phyloP scores from a whole-genome alignment of 2,797 vertebrate species.

The Aselliscus stoliczkanus region DNA sequence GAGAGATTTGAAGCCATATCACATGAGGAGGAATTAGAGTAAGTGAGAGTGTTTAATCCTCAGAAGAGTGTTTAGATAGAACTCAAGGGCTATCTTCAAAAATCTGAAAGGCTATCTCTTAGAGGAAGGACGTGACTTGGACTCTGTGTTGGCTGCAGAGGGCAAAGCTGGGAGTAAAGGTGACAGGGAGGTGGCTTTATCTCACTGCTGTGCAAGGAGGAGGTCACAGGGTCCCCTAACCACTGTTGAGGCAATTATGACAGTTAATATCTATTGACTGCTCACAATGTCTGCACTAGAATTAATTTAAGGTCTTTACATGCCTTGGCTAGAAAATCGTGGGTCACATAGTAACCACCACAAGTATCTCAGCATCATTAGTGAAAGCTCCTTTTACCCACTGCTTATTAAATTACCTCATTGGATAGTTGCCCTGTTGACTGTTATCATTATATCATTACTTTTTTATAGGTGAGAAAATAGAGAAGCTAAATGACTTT shows the following conservation, averaged over 20 bases:
- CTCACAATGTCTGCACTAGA: not conserved
- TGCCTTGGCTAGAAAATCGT: not conserved
- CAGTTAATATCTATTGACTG: not conserved
- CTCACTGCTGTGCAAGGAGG: not conserved
- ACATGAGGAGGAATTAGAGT: not conserved
- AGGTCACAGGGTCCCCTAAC: not conserved
- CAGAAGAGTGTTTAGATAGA: not conserved
- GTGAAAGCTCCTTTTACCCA: not conserved
- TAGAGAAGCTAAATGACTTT: constrained; percentile 7
- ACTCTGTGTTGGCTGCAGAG: not conserved
- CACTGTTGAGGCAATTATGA: not conserved
- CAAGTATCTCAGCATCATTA: not conserved
- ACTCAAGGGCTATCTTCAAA: not conserved
- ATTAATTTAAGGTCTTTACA: not conserved
- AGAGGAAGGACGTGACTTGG: not conserved
- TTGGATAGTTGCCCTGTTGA: constrained; percentile 14
- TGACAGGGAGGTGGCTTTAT: not conserved
- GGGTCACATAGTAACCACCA: not conserved
- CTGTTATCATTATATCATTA: constrained; percentile 1
- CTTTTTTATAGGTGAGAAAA: not conserved
- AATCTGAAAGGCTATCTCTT: not conserved
- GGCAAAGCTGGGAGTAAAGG: not conserved
- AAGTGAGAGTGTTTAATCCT: not conserved
- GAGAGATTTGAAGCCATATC: not conserved
- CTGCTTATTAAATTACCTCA: not conserved